Conservation (phyloP, 2,888 invertebrate species). For the Melanotus villosus region DNA sequence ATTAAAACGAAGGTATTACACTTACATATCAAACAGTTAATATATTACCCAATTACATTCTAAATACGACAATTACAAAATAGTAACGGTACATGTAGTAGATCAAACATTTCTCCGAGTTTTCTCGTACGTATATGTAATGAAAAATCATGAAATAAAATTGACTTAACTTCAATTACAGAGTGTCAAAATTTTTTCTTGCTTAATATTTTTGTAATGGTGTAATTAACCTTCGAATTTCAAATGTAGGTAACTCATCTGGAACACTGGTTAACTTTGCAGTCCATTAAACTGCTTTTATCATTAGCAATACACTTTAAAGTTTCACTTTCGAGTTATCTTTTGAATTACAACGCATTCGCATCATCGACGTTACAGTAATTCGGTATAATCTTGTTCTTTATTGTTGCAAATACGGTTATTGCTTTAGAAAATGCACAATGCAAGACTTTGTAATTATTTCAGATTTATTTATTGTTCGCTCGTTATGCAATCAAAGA, state of each 20-base stretch:
- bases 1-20: not conserved
- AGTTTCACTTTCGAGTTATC: conserved; percentile 22
- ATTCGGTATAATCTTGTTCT: no score
- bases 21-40: not conserved
- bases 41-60: not conserved
- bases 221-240: conserved; percentile 9
- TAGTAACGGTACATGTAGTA: not conserved
- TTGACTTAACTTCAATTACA: not conserved
- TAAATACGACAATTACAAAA: conserved; percentile 9
- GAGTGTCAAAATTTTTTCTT: not conserved
- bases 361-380: conserved; percentile 9
- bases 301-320: not conserved
- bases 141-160: not conserved
- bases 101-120: not conserved
- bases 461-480: no score
- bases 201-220: not conserved
- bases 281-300: conserved; percentile 5
- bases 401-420: no score
- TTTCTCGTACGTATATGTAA: not conserved
- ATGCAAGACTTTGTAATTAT: no score
- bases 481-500: no score
- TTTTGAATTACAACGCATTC: conserved; percentile 10
- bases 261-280: conserved; percentile 7
- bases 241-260: conserved; percentile 14
- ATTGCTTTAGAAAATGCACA: no score